These are phyloP conservation scores for Zaprionus gabonicus DNA, from an alignment of 1,140 invertebrate species.

Conservation along the genomic window DNA sequence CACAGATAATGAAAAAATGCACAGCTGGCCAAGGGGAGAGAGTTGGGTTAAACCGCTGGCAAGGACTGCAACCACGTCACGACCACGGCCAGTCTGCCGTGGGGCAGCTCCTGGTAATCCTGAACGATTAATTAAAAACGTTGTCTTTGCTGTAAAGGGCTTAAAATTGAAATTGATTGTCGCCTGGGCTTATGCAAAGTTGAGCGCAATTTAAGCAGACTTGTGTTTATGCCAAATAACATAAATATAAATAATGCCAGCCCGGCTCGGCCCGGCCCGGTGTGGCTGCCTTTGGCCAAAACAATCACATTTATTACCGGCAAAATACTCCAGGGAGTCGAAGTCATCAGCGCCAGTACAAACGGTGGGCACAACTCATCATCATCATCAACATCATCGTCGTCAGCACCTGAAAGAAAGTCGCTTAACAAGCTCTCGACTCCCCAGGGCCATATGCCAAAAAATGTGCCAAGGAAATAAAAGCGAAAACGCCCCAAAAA, in stretches of 20 bases:
- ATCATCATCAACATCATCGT: constrained; percentile 29
- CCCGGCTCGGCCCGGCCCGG: not conserved
- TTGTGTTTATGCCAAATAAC: constrained; percentile 62
- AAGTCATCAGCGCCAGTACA: constrained; percentile 57
- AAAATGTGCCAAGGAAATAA: constrained; percentile 52
- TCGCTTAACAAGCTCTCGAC: constrained; percentile 64
- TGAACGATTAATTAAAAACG: constrained; percentile 81
- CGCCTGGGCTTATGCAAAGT: constrained; percentile 62
- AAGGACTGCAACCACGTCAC: constrained; percentile 33
- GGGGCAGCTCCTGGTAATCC: constrained; percentile 67
- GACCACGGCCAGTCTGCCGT: not conserved
- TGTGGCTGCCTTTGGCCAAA: constrained; percentile 42
- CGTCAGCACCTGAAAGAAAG: constrained; percentile 59
- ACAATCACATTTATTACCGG: constrained; percentile 76
- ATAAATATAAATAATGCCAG: constrained; percentile 65
- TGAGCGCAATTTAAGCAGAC: constrained; percentile 65
- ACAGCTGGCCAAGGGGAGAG: constrained; percentile 55
- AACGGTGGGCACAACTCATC: constrained; percentile 28
- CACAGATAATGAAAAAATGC: constrained; percentile 80
- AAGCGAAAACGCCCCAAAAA: constrained; percentile 40
- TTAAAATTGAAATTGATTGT: constrained; percentile 82
- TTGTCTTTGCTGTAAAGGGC: constrained; percentile 73
- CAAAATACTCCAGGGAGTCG: constrained; percentile 56
- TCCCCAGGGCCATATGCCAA: constrained; percentile 64
- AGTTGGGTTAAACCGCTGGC: constrained; percentile 53